Conservation (phyloP, 1,140 invertebrate genomes). For the Diprion similis region DNA sequence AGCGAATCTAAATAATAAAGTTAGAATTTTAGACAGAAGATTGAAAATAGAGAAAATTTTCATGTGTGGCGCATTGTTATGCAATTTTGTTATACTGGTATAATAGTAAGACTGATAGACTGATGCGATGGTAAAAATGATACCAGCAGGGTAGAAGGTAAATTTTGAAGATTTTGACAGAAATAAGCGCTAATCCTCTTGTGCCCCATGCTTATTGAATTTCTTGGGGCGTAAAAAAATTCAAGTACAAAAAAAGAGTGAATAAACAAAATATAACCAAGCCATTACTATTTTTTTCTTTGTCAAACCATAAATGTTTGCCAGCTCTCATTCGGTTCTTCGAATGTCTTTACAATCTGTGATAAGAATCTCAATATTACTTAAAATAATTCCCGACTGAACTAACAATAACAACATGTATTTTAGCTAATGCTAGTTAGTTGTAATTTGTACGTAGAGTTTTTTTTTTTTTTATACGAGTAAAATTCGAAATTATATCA, state of each 20-base stretch:
- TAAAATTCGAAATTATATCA: too few species aligned
- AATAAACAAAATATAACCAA: not conserved
- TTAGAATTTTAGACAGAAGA: not conserved
- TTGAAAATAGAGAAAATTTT: not conserved
- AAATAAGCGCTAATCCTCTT: constrained; percentile 16
- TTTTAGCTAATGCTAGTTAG: not conserved
- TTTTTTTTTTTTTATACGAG: too few species aligned
- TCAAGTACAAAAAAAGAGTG: not conserved
- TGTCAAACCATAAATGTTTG: not conserved
- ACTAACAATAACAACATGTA: not conserved
- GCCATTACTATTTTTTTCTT: not conserved
- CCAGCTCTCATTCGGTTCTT: too few species aligned
- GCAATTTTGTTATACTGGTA: constrained; percentile 43
- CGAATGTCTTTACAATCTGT: not conserved
- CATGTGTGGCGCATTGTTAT: constrained; percentile 49
- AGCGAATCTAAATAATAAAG: too few species aligned
- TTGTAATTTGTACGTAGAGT: too few species aligned
- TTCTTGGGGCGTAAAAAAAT: not conserved
- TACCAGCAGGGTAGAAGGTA: constrained; percentile 25
- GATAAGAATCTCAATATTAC: not conserved
- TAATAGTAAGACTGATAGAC: constrained; percentile 25
- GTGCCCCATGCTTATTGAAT: constrained; percentile 27
- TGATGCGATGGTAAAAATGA: constrained; percentile 29
- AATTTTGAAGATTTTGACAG: constrained; percentile 6
- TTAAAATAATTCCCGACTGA: not conserved